Evolutionary conservation across 2,888 invertebrate genomes (phyloP).

Genomic region (Napeogenes inachia): DNA sequence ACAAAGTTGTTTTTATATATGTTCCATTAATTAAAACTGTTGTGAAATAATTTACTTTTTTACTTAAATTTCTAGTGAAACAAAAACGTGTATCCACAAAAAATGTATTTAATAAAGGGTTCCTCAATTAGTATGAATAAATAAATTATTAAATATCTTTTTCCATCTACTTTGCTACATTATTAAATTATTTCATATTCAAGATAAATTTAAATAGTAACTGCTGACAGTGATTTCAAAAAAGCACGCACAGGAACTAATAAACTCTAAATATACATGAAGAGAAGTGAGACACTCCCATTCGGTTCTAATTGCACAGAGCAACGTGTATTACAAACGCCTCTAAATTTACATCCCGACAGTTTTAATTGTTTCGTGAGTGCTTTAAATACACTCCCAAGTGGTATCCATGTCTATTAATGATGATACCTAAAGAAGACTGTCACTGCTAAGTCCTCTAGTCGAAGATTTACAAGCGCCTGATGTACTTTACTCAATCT

Average conservation of each 20-base stretch:
- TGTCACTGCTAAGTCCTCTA: constrained; percentile 41
- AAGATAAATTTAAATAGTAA: not conserved
- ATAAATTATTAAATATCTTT: no score
- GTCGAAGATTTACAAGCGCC: constrained; percentile 40
- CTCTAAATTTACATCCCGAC: constrained; percentile 48
- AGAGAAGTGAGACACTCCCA: constrained; percentile 37
- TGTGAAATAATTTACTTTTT: not conserved
- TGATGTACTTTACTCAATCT: constrained; percentile 32
- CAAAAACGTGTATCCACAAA: no score
- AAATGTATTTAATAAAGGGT: no score
- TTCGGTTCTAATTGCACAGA: constrained; percentile 40
- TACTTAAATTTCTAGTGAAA: no score
- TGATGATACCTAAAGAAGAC: constrained; percentile 45
- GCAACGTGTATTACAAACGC: constrained; percentile 41
- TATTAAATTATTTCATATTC: not conserved
- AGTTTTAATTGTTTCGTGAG: constrained; percentile 53
- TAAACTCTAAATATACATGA: constrained; percentile 44
- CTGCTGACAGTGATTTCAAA: constrained; percentile 15
- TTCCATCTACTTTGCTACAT: no score
- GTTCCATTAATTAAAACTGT: not conserved
- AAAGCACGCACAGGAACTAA: constrained; percentile 35
- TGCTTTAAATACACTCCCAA: constrained; percentile 56
- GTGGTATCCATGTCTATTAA: constrained; percentile 60
- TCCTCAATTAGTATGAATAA: no score
- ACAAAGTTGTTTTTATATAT: not conserved